Base-by-base conservation (phyloP, 2,113 vertebrate genomes). In the Engystomops pustulosus region DNA sequence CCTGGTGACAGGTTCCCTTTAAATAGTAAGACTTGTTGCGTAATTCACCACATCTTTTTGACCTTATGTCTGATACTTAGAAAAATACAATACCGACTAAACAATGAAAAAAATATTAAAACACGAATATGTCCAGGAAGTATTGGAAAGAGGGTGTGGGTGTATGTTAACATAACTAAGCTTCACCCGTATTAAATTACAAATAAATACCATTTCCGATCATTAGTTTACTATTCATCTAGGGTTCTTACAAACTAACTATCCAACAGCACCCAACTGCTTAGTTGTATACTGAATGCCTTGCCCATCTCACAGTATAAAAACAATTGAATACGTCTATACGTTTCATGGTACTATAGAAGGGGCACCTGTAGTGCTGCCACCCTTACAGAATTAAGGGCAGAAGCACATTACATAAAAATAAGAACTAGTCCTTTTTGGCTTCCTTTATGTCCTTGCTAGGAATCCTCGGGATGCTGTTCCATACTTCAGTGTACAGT, bases 401-500 rank as follows among this genome's bases (percentile, higher is more conserved):
- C 32, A 58, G 20, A 49, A 38, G 11, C 20, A 60, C 41, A 41
- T 23, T 58, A 34, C n/a, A 47, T 67, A 58, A 80, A 30, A 15
- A 8, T 12, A 45, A 2, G 27, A 12, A 1, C 89, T 91, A 93
- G 0, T 90, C 87, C 87, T 94, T 92, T 91, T 95, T 95, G 0
- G 49, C 86, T 38, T 90, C 90, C 86, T 86, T 86, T 0, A 55
- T 85, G 1, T 86, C 79, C 69, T 87, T 85, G 4, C 85, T 88
- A 51, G 91, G 85, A 6, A 91, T 72, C 0, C 87, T 49, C 27
- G 75, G 79, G 0, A 97, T 23, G 86, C 85, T 92, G 88, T 92
- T 94, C 96, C 93, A 96, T 77, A 98, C 94, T 88, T 99, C 97
- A 0, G 97, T 96, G 92, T 99, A 99, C 88, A 98, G 88, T 32